Evolutionary conservation across 2,113 vertebrate species (phyloP), one percentile per base, ranked within the genome.

Genomic region (Dromas ardeola): DNA sequence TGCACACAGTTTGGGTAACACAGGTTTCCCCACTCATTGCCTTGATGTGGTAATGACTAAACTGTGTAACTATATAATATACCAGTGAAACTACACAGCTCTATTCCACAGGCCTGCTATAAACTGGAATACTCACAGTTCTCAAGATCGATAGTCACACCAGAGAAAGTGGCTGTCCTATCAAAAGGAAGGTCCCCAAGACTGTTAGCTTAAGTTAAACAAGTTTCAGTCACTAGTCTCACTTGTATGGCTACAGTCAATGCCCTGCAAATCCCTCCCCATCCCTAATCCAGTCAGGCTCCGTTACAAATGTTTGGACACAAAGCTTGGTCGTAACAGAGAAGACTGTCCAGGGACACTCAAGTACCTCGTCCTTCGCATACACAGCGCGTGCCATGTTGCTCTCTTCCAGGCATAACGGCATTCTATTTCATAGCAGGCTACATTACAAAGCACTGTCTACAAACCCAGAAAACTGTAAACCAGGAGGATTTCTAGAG

Each of bases 151-250:
- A 85, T 17, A 96, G 88, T 94, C 91, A 97, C 70, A 95, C 73
- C 0, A 14, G 90, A 42, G 2, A 95, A 95, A 88, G 81, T 89
- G 91, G 52, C 87, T 95, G 72, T 81, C 92, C 96, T 96, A 47
- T 86, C 91, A 81, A 91, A 90, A 96, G 63, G 90, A 88, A 97
- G 86, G 94, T 97, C 86, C 92, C 96, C 90, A 5, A 83, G 87
- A 88, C 91, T 63, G 53, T 90, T 76, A 96, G 71, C 94, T 93
- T 86, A 90, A 86, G 72, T 93, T 95, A 94, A 92, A 94, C 88
- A 86, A 88, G 77, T 89, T 77, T 84, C 88, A 97, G 95, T 91
- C 95, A 93, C 90, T 81, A n/a, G 22, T 85, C 88, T 97, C 85
- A 72, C 65, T 71, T 81, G 94, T 86, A 26, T 34, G n/a, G 94